phyloP scores from a whole-genome alignment of 2,888 invertebrate species.

The Cheilosia variabilis region DNA sequence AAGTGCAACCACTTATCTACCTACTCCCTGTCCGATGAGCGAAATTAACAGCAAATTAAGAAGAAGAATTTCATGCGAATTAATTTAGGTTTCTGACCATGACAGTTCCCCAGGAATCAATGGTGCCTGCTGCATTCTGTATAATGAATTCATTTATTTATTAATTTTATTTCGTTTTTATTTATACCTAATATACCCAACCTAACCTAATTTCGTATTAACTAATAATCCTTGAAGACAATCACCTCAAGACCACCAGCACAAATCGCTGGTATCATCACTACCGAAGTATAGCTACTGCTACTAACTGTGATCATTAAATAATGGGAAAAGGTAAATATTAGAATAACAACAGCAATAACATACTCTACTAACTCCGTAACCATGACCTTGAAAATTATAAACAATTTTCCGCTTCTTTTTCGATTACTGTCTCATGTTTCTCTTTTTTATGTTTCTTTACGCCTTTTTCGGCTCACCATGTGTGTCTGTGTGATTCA shows the following conservation, averaged over 20 bases:
- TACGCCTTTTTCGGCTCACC: slow-evolving; percentile 28
- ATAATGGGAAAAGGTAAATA: slow-evolving; percentile 14
- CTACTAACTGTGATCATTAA: not conserved
- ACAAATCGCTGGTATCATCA: not conserved
- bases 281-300: not conserved
- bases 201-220: not conserved
- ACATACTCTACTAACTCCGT: slow-evolving; percentile 71
- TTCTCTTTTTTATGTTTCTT: slow-evolving; percentile 3
- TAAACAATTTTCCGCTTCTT: slow-evolving; percentile 73
- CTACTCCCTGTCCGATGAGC: no score
- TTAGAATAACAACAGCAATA: slow-evolving; percentile 35
- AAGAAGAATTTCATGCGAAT: no score
- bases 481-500: slow-evolving; percentile 15
- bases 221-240: no score
- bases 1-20: no score
- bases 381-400: slow-evolving; percentile 69
- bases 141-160: no score
- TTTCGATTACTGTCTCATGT: slow-evolving; percentile 33
- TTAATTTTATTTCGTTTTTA: no score
- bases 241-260: not conserved
- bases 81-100: no score
- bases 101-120: no score
- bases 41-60: no score
- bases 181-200: no score
- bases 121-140: no score